A percentile compares a stretch with the other conserved stretches of the same genome.
These are phyloP conservation scores for Tipula vernalis DNA, from an alignment of 2,888 invertebrate genomes.

Conservation along the genomic window DNA sequence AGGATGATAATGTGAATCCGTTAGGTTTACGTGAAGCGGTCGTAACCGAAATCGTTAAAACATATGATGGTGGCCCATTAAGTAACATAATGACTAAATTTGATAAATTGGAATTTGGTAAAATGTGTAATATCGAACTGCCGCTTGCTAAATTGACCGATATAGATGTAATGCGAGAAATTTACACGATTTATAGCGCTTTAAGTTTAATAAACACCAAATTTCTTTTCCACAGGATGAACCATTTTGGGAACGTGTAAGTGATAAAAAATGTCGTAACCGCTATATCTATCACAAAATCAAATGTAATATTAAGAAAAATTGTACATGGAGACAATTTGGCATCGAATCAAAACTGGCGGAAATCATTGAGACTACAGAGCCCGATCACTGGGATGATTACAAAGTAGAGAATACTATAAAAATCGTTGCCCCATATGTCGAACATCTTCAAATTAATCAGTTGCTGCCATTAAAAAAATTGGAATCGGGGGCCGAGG, in stretches of 20 bases:
- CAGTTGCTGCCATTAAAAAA: constrained; percentile 12
- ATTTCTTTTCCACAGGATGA: constrained; percentile 6
- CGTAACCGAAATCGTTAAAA: background rate
- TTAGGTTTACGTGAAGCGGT: background rate
- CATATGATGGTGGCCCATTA: constrained; percentile 7
- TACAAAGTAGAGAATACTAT: background rate
- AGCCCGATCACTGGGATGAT: constrained; percentile 8
- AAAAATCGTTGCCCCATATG: constrained; percentile 1
- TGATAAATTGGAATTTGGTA: constrained; percentile 12
- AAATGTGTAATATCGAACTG: constrained; percentile 7
- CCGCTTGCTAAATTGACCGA: constrained; percentile 9
- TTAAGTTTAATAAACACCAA: background rate
- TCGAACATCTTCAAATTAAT: constrained; percentile 10
- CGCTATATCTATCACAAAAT: background rate
- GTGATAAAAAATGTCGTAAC: constrained; percentile 6
- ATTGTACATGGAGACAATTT: constrained; percentile 9
- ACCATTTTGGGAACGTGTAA: constrained; percentile 14
- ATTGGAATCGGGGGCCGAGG: background rate
- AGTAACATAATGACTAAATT: background rate
- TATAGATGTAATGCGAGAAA: constrained; percentile 10
- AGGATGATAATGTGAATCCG: background rate
- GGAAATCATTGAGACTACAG: constrained; percentile 11
- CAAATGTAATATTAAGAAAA: background rate
- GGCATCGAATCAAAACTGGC: constrained; percentile 13
- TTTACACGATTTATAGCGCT: background rate